These are phyloP conservation scores for Stenchaetothrips biformis DNA, from an alignment of 2,888 invertebrate genomes.

Conservation along the genomic window DNA sequence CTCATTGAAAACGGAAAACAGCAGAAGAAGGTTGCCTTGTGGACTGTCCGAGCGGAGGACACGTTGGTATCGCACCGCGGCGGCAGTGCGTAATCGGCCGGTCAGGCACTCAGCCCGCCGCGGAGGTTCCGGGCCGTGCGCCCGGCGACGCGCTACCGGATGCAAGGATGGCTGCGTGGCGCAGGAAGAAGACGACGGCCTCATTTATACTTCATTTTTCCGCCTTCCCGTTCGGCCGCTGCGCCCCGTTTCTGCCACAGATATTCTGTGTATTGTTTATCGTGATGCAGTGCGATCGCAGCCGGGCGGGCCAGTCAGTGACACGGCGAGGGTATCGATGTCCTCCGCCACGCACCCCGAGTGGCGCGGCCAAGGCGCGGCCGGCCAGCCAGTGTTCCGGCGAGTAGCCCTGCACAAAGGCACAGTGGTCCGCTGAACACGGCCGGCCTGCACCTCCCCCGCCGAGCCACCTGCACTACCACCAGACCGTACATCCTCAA, in stretches of 20 bases:
- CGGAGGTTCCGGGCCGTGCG: neutral
- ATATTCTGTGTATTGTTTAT: too few species aligned
- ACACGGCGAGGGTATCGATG: too few species aligned
- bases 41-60: neutral
- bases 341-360: too few species aligned
- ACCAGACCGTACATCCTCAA: constrained; percentile 24
- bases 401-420: neutral
- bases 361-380: too few species aligned
- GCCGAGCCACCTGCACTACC: constrained; percentile 7
- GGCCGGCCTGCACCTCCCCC: neutral
- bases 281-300: too few species aligned
- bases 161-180: neutral
- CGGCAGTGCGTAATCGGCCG: neutral
- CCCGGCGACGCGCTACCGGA: neutral
- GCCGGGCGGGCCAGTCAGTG: too few species aligned
- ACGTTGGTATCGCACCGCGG: neutral
- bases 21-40: neutral
- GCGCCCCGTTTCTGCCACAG: too few species aligned
- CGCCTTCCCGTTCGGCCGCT: too few species aligned
- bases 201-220: too few species aligned
- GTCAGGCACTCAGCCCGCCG: neutral
- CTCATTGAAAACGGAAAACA: neutral
- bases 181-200: too few species aligned
- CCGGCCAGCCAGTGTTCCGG: neutral
- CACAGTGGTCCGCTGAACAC: neutral